These are phyloP conservation scores for Neosalanx taihuensis DNA, from an alignment of 2,797 vertebrate species.

Conservation along the genomic window DNA sequence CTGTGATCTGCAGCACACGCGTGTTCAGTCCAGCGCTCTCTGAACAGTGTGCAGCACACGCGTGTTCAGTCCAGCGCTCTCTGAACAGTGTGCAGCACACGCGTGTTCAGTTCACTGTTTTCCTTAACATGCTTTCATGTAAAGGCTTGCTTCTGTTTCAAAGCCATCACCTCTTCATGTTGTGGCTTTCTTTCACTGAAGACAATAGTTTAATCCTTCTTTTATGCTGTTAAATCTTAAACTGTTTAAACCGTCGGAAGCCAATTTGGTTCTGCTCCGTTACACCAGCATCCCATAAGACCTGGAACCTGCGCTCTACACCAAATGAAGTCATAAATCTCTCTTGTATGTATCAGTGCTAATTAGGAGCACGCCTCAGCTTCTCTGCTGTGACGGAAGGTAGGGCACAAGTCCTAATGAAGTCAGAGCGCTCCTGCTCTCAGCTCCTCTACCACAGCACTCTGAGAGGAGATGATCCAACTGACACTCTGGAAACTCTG, in stretches of 20 bases:
- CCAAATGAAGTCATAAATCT: conserved; percentile 69
- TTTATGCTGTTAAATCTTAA: conserved; percentile 54
- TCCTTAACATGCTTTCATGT: conserved; percentile 22
- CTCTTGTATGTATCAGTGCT: conserved; percentile 66
- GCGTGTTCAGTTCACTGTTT: conserved; percentile 32
- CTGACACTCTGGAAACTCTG: conserved; percentile 52
- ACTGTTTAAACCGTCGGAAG: conserved; percentile 53
- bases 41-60: too few species aligned
- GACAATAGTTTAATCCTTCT: conserved; percentile 60
- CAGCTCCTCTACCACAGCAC: conserved; percentile 47
- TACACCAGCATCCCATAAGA: conserved; percentile 66
- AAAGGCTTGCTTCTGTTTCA: conserved; percentile 32
- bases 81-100: conserved; percentile 18
- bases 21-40: too few species aligned
- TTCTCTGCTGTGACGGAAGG: conserved; percentile 54
- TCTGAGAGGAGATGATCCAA: conserved; percentile 47
- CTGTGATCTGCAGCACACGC: too few species aligned
- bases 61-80: too few species aligned
- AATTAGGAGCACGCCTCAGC: conserved; percentile 69
- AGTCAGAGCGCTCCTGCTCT: conserved; percentile 67
- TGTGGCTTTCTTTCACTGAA: conserved; percentile 56
- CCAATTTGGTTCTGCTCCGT: conserved; percentile 57
- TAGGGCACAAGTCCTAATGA: conserved; percentile 65
- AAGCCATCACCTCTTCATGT: conserved; percentile 50
- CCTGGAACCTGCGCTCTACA: conserved; percentile 62